Base-by-base conservation (phyloP, 2,797 vertebrate genomes). In the Acipenser oxyrinchus region DNA sequence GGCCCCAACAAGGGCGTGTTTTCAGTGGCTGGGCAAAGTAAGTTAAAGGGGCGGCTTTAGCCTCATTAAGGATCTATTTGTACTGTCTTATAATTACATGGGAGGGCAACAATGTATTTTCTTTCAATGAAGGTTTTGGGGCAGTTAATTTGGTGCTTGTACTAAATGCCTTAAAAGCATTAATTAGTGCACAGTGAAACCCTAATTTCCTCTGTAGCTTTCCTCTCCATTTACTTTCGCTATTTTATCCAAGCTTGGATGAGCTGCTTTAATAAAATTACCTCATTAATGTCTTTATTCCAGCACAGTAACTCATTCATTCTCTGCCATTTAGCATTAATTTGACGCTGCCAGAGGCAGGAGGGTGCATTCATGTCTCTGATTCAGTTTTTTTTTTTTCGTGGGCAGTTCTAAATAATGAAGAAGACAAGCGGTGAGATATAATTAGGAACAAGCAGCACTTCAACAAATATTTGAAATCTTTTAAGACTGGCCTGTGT, bases 381-480 rank as follows among this genome's bases (percentile, higher is more conserved):
- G 83, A 89, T 82, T 79, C 78, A 83, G 78, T 87, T 93, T 86
- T 86, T 87, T 77, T 77, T 76, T 74, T 76, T 78, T 84, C 86
- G 86, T 75, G 85, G 91, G 87, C 86, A 93, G 93, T 93, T 97
- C 93, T 95, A 96, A 97, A 95, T 98, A 96, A 96, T 93, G 93
- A 94, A 91, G 88, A 88, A 89, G 87, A 88, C 88, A 83, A 89
- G 87, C 87, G 92, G 94, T 81, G 90, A 96, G 93, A 93, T 95
- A 96, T 98, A 98, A 98, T 97, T 96, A 93, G 93, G 89, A 86
- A 92, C 92, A 94, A 97, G 93, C 90, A 90, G 85, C 89, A 92
- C 93, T 97, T 95, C 87, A 93, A 88, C 76, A 89, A 92, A 94
- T 94, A 94, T 93, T 85, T 91, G 89, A 90, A 91, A 83, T 93